Conservation (phyloP, 2,888 invertebrate species). For the Clusia tigrina region DNA sequence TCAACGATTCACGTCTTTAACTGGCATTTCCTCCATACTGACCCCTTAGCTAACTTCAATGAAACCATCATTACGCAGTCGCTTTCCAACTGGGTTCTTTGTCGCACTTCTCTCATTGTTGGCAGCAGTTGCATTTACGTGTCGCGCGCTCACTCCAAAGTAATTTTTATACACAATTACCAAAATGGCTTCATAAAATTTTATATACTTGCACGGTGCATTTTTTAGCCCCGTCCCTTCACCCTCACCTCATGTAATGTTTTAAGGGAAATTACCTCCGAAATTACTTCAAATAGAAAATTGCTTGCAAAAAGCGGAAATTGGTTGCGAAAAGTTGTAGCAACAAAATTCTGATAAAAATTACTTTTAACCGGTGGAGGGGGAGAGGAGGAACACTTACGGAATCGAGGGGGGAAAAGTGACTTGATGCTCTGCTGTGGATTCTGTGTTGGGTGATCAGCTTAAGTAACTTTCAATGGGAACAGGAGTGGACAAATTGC, state of each 20-base stretch:
- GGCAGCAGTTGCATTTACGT: background rate
- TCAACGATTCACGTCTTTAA: too few relatives aligned
- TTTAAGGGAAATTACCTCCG: background rate
- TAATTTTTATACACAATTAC: conserved; percentile 8
- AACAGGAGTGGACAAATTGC: too few relatives aligned
- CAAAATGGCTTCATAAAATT: conserved; percentile 4
- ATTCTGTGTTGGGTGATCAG: too few relatives aligned
- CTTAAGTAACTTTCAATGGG: too few relatives aligned
- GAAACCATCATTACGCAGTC: background rate
- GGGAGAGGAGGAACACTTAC: too few relatives aligned
- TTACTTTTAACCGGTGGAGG: too few relatives aligned
- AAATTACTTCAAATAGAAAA: background rate
- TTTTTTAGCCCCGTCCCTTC: background rate
- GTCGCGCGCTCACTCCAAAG: background rate
- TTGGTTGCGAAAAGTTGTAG: too few relatives aligned
- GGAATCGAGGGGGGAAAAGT: too few relatives aligned
- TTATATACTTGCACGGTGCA: background rate
- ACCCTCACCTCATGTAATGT: background rate
- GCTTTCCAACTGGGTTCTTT: background rate
- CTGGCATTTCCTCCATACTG: background rate
- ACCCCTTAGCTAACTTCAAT: background rate
- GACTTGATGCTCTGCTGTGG: too few relatives aligned
- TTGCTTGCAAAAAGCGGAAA: background rate
- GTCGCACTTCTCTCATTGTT: background rate
- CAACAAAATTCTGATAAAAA: too few relatives aligned